A percentile compares a stretch with the other conserved stretches of the same genome.
Conservation (phyloP, 1,140 invertebrate species). For the Anastrepha ludens region DNA sequence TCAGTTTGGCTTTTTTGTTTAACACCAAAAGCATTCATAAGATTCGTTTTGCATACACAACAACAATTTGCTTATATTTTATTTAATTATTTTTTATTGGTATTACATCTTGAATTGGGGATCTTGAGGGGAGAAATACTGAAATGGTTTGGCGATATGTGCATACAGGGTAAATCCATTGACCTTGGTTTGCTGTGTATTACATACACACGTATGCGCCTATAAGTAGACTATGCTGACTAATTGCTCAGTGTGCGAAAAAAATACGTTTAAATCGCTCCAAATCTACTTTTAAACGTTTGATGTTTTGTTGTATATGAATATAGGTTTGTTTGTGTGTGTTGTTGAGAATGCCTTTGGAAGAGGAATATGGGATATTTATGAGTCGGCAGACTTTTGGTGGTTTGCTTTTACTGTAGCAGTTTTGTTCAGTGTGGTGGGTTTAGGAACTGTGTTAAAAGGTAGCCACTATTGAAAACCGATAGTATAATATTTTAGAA, state of each 20-base stretch:
- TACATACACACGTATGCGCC: background rate
- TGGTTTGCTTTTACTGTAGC: background rate
- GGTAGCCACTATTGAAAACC: constrained; percentile 34
- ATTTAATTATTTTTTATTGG: background rate
- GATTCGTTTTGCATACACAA: constrained; percentile 66
- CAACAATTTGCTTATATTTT: constrained; percentile 53
- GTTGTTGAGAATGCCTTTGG: background rate
- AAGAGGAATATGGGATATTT: background rate
- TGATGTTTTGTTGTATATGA: background rate
- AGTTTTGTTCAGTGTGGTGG: background rate
- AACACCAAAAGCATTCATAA: constrained; percentile 74
- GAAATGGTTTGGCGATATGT: background rate
- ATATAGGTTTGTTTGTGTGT: background rate
- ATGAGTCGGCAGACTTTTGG: too few species aligned
- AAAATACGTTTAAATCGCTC: too few species aligned
- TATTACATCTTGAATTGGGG: background rate
- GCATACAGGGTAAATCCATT: background rate
- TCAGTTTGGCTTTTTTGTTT: constrained; percentile 59
- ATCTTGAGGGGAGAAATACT: background rate
- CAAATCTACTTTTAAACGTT: background rate
- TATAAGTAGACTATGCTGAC: background rate
- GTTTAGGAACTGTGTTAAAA: constrained; percentile 12
- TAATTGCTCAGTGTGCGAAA: too few species aligned
- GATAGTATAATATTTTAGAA: background rate
- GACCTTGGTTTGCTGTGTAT: background rate